Evolutionary conservation across 23 tunicate species (phyloP).

Genomic region (Phallusia fumigata): DNA sequence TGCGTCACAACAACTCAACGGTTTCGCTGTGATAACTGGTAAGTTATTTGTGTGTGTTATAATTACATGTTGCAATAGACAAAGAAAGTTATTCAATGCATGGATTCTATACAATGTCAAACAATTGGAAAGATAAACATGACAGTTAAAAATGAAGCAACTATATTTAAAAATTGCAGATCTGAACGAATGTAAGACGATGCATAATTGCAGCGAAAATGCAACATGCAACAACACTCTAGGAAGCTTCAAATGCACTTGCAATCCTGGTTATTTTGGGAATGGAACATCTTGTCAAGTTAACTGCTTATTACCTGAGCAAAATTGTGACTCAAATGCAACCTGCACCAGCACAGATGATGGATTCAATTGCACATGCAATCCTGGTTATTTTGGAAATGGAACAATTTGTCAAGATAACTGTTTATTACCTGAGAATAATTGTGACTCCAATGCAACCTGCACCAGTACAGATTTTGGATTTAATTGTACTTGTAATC

Average conservation of each 20-base stretch:
- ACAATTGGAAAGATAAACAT: too few species aligned
- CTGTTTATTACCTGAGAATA: too few species aligned
- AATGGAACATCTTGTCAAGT: background rate
- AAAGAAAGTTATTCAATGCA: too few species aligned
- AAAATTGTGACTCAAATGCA: background rate
- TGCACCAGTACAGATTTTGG: background rate
- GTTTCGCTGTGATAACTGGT: too few species aligned
- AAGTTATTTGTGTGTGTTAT: too few species aligned
- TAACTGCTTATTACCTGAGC: background rate
- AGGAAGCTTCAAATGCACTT: background rate
- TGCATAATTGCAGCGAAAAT: too few species aligned
- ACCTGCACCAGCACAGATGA: background rate
- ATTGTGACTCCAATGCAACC: background rate
- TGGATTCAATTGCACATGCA: background rate
- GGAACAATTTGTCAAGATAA: background rate
- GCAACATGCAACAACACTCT: too few species aligned
- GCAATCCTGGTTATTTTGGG: background rate
- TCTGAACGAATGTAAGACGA: background rate
- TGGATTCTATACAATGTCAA: too few species aligned
- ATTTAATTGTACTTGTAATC: background rate
- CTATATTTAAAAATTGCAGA: background rate
- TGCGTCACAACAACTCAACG: too few species aligned
- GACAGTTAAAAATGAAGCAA: too few species aligned
- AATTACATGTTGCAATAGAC: too few species aligned
- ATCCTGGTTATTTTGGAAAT: background rate